Evolutionary conservation across 2,113 vertebrate species (phyloP).

Genomic region (Climacteris rufus): DNA sequence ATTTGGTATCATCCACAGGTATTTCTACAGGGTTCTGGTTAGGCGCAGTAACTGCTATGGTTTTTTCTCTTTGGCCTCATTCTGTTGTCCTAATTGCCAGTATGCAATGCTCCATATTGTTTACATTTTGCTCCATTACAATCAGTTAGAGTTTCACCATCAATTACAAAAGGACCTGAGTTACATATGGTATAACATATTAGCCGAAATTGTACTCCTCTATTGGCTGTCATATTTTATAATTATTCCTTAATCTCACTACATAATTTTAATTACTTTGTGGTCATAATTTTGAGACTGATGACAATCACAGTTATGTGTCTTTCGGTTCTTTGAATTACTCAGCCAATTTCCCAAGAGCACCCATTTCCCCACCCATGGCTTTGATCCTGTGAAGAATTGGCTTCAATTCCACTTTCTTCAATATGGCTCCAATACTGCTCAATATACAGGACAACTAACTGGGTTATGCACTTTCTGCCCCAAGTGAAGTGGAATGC

Average conservation of each 20-base stretch:
- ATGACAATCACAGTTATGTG: neutral
- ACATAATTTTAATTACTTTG: neutral
- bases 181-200: neutral
- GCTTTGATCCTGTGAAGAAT: neutral
- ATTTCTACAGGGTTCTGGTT: neutral
- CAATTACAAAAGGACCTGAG: neutral
- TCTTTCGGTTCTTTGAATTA: neutral
- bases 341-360: fast-evolving
- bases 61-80: neutral
- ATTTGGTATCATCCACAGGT: neutral
- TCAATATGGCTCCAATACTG: neutral
- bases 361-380: neutral
- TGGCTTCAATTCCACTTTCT: neutral
- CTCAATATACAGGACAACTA: neutral
- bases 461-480: neutral
- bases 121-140: neutral
- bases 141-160: neutral
- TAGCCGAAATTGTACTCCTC: neutral
- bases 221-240: neutral
- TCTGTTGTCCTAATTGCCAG: neutral
- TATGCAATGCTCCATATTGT: neutral
- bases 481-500: neutral
- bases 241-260: neutral
- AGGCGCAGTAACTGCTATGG: neutral
- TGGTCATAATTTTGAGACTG: neutral